phyloP scores from a whole-genome alignment of 2,888 invertebrate genomes.

The Amaurobius ferox region DNA sequence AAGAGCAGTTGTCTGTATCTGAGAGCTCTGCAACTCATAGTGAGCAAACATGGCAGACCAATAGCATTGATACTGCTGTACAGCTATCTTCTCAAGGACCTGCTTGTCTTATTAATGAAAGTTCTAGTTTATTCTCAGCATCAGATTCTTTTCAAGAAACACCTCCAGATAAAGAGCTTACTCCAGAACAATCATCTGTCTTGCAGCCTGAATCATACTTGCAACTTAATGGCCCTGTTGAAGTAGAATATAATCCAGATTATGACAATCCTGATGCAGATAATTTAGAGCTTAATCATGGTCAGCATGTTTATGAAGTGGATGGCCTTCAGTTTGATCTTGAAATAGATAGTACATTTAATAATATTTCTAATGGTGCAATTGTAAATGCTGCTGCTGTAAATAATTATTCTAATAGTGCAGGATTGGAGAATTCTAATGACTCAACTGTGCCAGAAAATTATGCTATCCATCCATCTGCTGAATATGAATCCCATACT shows the following conservation, averaged over 20 bases:
- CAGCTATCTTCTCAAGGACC: conserved; percentile 58
- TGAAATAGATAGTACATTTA: conserved; percentile 47
- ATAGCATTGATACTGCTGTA: conserved; percentile 73
- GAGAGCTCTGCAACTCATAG: conserved; percentile 73
- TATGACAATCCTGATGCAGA: conserved; percentile 79
- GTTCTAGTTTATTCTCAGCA: conserved; percentile 17
- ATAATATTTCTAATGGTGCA: conserved; percentile 8
- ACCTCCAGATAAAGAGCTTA: conserved; percentile 75
- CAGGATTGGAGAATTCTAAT: background rate
- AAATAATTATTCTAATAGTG: background rate
- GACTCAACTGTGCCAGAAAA: conserved; percentile 13
- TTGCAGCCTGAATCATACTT: conserved; percentile 77
- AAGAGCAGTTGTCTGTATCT: conserved; percentile 72
- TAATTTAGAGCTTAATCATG: conserved; percentile 50
- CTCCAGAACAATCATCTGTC: conserved; percentile 77
- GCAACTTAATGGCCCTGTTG: conserved; percentile 79
- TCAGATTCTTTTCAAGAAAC: conserved; percentile 49
- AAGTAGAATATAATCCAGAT: conserved; percentile 80
- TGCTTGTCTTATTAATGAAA: conserved; percentile 27
- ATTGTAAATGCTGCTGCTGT: background rate
- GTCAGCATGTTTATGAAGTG: conserved; percentile 44
- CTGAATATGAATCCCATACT: conserved; percentile 48
- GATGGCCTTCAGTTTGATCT: conserved; percentile 63
- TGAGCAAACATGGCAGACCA: conserved; percentile 74
- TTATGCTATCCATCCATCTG: conserved; percentile 25